Evolutionary conservation across 2,113 vertebrate genomes (phyloP), one percentile per base, ranked within the genome.

Genomic region (Coturnix japonica): DNA sequence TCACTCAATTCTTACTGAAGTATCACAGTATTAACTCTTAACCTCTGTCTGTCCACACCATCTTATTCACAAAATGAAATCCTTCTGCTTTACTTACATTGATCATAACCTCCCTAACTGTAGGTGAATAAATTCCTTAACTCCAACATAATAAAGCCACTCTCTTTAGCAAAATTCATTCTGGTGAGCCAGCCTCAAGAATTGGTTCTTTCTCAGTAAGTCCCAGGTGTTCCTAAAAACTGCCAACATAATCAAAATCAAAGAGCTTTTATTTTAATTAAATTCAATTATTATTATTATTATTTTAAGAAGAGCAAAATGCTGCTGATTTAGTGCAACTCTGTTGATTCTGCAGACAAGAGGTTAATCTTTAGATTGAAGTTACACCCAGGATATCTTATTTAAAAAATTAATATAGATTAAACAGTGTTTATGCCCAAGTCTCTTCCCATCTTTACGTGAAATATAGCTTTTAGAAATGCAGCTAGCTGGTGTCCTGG

Each of bases 211-310:
- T 92, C 90, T 95, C 94, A 97, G 86, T 97, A 97, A 97, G 95
- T 95, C 96, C 87, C 54, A 92, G 43, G 82, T 90, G 89, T 65
- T 95, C 56, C 79, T 72, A 92, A 92, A 95, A 92, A 93, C 73
- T 76, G 78, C 94, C 85, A 93, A 90, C 92, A 87, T 74, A 93
- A 93, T 93, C 91, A 89, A 97, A 97, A 95, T 87, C 97, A 88
- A 46, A 97, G 92, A 96, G 98, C 97, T 98, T 98, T 98, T 97
- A 98, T 98, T 98, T 97, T 98, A 98, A 99, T 98, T 98, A 98
- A 98, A 98, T 97, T 94, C 97, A 98, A 98, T 95, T 95, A 98
- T 98, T 98, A 92, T 97, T 96, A 91, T 98, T 93, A 97, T 96
- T 92, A 96, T 97, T 98, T 92, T 97, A 95, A 93, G 90, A 96